Base-by-base conservation (phyloP, 2,113 vertebrate species). In the Varanus komodoensis region DNA sequence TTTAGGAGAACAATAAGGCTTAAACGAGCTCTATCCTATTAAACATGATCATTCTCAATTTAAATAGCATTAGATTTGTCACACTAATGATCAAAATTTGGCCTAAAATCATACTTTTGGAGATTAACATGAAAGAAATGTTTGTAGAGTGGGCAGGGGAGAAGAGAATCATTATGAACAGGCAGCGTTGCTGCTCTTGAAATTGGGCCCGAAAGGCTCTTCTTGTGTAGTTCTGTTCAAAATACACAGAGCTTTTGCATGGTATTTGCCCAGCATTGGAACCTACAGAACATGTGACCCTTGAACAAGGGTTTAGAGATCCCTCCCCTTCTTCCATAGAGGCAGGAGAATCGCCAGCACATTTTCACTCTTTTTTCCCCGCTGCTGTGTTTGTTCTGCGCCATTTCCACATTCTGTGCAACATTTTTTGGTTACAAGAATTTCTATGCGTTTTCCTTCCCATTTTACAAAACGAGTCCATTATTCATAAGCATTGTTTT, bases 21-120 rank as follows among this genome's bases (percentile, higher is more conserved):
- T 94, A 92, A 91, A 94, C 80, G 17, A 27, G 75, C 86, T 84
- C 48, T 96, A 92, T 93, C 92, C 93, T 93, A 89, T 96, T 95
- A 95, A 91, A 90, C 73, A 90, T 78, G 69, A 93, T 91, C 11
- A 15, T 88, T 15, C 81, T 90, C 0, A 3, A 88, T 93, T 94
- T 92, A 94, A 95, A 94, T 92, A 52, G 57, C 92, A 89, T 95
- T 95, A 89, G 50, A 73, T 89, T 95, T 92, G 92, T 92, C 93
- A 94, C 89, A 89, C 64, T 25, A 88, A 74, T 87, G 88, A 87
- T 80, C 86, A 88, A 90, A 92, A 92, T 84, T 73, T 61, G 17
- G 32, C 50, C 90, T 93, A 90, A 95, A 95, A 95, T 93, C 86
- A 89, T 86, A 75, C 81, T 95, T 90, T 89, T 73, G 74, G 84